Evolutionary conservation across 2,113 vertebrate genomes (phyloP).

Genomic region (Ibidorhyncha struthersii): DNA sequence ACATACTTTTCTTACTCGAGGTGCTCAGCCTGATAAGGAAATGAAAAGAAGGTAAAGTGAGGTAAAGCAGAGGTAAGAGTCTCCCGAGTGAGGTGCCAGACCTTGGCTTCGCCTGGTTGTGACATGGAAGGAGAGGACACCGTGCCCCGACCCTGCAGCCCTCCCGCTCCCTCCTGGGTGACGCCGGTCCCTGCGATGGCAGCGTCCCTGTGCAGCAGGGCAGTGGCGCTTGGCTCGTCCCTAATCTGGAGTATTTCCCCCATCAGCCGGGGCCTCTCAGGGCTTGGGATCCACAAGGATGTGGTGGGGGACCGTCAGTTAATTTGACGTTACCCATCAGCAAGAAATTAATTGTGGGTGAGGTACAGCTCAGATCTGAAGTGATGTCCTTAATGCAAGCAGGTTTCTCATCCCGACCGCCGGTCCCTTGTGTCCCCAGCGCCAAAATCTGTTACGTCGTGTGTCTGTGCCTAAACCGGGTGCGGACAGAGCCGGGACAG

Average conservation of each 20-base stretch:
- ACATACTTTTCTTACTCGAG: not conserved
- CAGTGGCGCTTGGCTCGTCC: not conserved
- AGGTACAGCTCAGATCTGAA: not conserved
- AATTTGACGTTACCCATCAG: not conserved
- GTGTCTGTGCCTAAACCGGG: too few relatives aligned
- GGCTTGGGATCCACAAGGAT: not conserved
- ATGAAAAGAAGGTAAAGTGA: not conserved
- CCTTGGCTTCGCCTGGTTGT: not conserved
- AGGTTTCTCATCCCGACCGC: accelerated
- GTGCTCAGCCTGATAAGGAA: not conserved
- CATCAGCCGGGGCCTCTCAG: not conserved
- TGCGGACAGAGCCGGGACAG: not conserved
- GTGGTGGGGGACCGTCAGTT: accelerated
- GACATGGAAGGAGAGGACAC: not conserved
- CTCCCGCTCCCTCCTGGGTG: not conserved
- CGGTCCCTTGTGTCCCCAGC: not conserved
- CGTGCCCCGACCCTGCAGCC: accelerated
- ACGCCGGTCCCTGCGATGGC: accelerated
- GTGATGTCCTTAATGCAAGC: accelerated
- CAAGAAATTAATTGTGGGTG: accelerated
- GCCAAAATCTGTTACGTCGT: not conserved
- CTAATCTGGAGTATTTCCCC: accelerated
- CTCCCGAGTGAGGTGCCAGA: not conserved
- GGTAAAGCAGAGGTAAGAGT: not conserved
- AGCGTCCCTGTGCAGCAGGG: not conserved